These are phyloP conservation scores for Cherax destructor DNA, from an alignment of 1,140 invertebrate species.

Conservation along the genomic window DNA sequence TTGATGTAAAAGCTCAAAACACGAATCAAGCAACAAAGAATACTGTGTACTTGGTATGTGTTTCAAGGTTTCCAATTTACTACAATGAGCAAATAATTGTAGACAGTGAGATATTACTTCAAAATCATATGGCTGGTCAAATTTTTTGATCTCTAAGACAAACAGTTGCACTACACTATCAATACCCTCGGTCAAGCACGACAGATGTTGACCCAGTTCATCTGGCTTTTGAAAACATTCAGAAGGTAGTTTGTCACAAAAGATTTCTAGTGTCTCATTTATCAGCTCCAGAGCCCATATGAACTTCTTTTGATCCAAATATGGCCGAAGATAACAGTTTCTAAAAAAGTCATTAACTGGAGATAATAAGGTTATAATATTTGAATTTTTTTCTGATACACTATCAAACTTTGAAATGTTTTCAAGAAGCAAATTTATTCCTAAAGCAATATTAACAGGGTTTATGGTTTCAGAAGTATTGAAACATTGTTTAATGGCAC, in stretches of 20 bases:
- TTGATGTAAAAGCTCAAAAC: slow-evolving; percentile 5
- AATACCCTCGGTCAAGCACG: slow-evolving; percentile 7
- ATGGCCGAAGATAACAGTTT: slow-evolving; percentile 47
- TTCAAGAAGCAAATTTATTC: slow-evolving; percentile 16
- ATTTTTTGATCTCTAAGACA: slow-evolving; percentile 7
- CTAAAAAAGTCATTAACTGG: slow-evolving; percentile 18
- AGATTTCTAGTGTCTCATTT: slow-evolving; percentile 32
- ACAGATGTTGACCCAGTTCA: not conserved
- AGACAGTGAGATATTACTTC: slow-evolving; percentile 32
- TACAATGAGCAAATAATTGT: slow-evolving; percentile 15
- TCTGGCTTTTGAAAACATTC: not conserved
- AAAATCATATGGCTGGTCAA: slow-evolving; percentile 20
- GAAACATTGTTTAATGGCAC: not conserved
- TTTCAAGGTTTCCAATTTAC: not conserved
- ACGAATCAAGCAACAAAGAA: slow-evolving; percentile 14
- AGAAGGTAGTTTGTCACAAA: slow-evolving; percentile 9
- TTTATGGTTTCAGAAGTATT: not conserved
- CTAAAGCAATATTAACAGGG: slow-evolving; percentile 24
- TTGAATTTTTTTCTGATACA: not conserved
- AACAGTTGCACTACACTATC: slow-evolving; percentile 34
- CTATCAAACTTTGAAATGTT: not conserved
- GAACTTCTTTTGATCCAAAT: slow-evolving; percentile 18
- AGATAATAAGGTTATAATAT: not conserved
- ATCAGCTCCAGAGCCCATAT: slow-evolving; percentile 33
- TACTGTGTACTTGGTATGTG: not conserved